phyloP scores from a whole-genome alignment of 2,888 invertebrate genomes.

The Lasioglossum lativentre region DNA sequence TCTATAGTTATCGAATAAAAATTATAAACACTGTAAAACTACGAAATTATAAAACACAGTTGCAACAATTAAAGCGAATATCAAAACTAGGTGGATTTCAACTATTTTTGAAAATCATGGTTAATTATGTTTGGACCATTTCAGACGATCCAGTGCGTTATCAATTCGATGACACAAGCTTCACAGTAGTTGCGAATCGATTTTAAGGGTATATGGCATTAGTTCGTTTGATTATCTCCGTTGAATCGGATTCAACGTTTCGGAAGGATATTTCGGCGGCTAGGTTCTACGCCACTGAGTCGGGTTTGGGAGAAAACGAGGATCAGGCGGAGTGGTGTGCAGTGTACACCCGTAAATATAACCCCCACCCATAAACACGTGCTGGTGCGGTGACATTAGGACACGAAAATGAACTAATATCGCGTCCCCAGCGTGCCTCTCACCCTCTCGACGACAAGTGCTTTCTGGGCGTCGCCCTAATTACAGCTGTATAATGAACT shows the following conservation, averaged over 20 bases:
- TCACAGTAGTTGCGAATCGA: neutral
- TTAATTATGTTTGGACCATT: too few species aligned
- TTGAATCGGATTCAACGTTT: too few species aligned
- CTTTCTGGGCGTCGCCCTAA: slow-evolving; percentile 70
- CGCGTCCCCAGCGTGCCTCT: slow-evolving; percentile 54
- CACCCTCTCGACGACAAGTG: slow-evolving; percentile 55
- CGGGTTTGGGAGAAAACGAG: slow-evolving; percentile 63
- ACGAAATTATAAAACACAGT: too few species aligned
- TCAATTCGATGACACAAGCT: too few species aligned
- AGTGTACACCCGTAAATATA: slow-evolving; percentile 64
- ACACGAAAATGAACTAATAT: slow-evolving; percentile 74
- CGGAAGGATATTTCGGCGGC: neutral
- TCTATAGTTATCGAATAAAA: too few species aligned
- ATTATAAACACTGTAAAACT: too few species aligned
- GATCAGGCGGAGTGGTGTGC: slow-evolving; percentile 35
- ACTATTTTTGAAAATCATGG: too few species aligned
- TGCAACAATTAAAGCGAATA: too few species aligned
- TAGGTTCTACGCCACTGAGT: slow-evolving; percentile 35
- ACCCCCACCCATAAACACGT: slow-evolving; percentile 61
- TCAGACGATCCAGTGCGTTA: too few species aligned
- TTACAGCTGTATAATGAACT: slow-evolving; percentile 73
- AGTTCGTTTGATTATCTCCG: neutral
- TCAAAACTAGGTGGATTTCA: too few species aligned
- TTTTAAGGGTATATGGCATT: neutral
- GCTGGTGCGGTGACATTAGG: slow-evolving; percentile 67